phyloP scores from a whole-genome alignment of 2,888 invertebrate species.

The Polymixis flavicincta region DNA sequence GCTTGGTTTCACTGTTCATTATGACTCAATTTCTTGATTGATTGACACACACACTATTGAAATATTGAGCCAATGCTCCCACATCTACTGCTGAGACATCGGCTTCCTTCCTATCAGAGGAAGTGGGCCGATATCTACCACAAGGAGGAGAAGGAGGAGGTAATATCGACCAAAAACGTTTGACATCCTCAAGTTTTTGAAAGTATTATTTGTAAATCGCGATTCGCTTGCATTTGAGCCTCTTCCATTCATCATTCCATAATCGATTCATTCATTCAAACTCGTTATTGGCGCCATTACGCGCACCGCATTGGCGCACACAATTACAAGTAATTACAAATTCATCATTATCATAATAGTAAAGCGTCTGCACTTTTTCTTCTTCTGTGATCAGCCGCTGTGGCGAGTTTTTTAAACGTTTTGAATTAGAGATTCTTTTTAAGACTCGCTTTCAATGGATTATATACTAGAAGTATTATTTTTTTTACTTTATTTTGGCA shows the following conservation, averaged over 20 bases:
- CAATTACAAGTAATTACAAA: constrained; percentile 71
- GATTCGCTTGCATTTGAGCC: constrained; percentile 22
- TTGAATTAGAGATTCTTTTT: constrained; percentile 28
- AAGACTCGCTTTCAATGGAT: constrained; percentile 30
- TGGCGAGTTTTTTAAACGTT: constrained; percentile 36
- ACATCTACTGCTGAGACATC: not conserved
- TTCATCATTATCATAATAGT: constrained; percentile 72
- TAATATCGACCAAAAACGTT: not conserved
- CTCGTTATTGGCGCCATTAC: constrained; percentile 56
- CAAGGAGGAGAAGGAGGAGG: no score
- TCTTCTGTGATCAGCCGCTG: constrained; percentile 41
- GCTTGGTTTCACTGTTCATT: not conserved
- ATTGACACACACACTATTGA: not conserved
- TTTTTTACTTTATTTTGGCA: not conserved
- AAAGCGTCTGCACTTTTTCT: constrained; percentile 56
- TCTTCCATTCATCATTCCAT: constrained; percentile 69
- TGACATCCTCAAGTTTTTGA: not conserved
- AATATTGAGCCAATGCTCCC: no score
- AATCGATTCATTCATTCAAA: constrained; percentile 77
- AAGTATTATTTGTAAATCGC: constrained; percentile 7
- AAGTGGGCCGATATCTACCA: not conserved
- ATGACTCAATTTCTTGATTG: not conserved
- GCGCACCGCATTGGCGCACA: constrained; percentile 47
- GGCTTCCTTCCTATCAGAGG: not conserved
- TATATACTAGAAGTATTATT: not conserved